Percentiles rank a stretch among this genome's conserved stretches.
phyloP scores from a whole-genome alignment of 2,888 invertebrate genomes.

The Zeuzera pyrina region DNA sequence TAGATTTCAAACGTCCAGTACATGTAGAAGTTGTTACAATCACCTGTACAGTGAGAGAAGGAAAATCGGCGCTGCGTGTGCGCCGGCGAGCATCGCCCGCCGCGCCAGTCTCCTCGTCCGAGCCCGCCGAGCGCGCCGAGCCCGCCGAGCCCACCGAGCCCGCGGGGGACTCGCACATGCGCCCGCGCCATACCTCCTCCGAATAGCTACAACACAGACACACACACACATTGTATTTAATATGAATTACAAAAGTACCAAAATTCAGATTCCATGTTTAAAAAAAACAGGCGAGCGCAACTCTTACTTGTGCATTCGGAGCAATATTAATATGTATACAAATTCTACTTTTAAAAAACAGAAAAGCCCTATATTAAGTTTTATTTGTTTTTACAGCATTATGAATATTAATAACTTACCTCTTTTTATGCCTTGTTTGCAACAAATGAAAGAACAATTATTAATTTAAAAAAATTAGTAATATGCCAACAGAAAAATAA shows the following conservation, averaged over 20 bases:
- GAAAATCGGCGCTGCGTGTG: conserved; percentile 42
- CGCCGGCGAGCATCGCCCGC: conserved; percentile 23
- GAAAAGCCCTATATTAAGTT: too few relatives aligned
- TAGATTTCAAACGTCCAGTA: too few relatives aligned
- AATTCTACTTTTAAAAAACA: too few relatives aligned
- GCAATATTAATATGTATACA: too few relatives aligned
- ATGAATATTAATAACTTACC: too few relatives aligned
- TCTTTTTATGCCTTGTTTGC: too few relatives aligned
- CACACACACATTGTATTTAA: background rate
- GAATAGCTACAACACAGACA: conserved; percentile 40
- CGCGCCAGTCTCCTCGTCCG: conserved; percentile 24
- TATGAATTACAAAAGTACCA: conserved; percentile 30
- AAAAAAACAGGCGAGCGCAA: too few relatives aligned
- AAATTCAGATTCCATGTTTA: conserved; percentile 10
- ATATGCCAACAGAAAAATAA: too few relatives aligned
- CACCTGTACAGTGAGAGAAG: conserved; percentile 40
- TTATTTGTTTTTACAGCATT: too few relatives aligned
- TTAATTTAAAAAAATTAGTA: too few relatives aligned
- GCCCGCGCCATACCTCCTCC: conserved; percentile 57
- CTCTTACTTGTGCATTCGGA: too few relatives aligned
- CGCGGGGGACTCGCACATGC: conserved; percentile 35
- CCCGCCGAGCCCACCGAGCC: conserved; percentile 35
- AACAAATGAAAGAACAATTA: too few relatives aligned
- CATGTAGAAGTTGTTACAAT: background rate
- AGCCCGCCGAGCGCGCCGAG: conserved; percentile 31